Evolutionary conservation across 2,888 invertebrate species (phyloP).

Genomic region (Magallana nippona): DNA sequence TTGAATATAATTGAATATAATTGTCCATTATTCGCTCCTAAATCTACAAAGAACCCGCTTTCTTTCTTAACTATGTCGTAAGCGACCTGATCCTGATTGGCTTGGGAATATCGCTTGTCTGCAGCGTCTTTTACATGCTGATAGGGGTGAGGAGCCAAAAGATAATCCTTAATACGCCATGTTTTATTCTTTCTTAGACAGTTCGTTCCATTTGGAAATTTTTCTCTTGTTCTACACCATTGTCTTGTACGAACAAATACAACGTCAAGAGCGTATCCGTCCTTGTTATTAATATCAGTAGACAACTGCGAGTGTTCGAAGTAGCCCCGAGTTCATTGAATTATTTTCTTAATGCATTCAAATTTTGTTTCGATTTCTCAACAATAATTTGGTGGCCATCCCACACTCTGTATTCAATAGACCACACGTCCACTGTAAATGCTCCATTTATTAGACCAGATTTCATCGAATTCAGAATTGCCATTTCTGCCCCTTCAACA

Average conservation of each 20-base stretch:
- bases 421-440: conserved; percentile 19
- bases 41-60: not conserved
- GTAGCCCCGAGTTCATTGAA: no score
- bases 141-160: not conserved
- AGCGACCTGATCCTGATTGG: not conserved
- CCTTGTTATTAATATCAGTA: no score
- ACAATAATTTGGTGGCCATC: no score
- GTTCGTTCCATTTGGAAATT: no score
- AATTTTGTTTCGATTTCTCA: no score
- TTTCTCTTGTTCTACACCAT: no score
- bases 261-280: no score
- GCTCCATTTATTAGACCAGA: not conserved
- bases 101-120: not conserved
- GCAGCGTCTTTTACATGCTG: not conserved
- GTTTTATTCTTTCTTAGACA: not conserved
- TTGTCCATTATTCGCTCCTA: conserved; percentile 5
- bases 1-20: no score
- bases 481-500: conserved; percentile 36
- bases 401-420: conserved; percentile 11
- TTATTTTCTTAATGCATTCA: no score
- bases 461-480: conserved; percentile 24
- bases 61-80: not conserved
- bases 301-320: no score
- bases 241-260: no score
- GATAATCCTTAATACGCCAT: not conserved